A percentile compares a stretch with the other conserved stretches of the same genome.
Conservation (phyloP, 2,888 invertebrate species). For the Erebia aethiops region DNA sequence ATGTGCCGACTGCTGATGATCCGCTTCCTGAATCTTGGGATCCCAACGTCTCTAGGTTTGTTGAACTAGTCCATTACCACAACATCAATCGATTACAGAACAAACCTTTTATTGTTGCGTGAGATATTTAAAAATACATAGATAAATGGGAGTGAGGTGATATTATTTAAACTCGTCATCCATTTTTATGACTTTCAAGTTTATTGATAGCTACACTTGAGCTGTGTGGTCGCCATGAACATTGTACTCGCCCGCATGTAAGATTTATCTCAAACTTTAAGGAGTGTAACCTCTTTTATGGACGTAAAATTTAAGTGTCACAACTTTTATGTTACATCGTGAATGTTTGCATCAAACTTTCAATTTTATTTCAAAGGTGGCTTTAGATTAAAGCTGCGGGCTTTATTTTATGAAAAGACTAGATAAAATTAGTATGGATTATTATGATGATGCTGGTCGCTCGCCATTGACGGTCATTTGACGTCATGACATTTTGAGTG, state of each 20-base stretch:
- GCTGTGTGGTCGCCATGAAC: conserved; percentile 1
- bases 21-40: too few relatives aligned
- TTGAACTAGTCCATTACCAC: too few relatives aligned
- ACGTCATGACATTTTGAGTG: too few relatives aligned
- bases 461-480: too few relatives aligned
- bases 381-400: not conserved
- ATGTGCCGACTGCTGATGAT: too few relatives aligned
- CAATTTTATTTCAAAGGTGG: not conserved
- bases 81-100: too few relatives aligned
- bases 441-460: too few relatives aligned
- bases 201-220: not conserved
- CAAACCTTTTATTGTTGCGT: too few relatives aligned
- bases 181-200: not conserved
- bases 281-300: not conserved
- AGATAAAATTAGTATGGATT: too few relatives aligned
- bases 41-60: too few relatives aligned
- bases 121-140: too few relatives aligned
- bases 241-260: conserved; percentile 8
- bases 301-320: conserved; percentile 13
- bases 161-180: not conserved
- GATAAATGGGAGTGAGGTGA: not conserved
- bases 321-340: conserved; percentile 6
- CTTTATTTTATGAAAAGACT: not conserved
- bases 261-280: not conserved
- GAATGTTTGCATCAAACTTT: not conserved